These are phyloP conservation scores for Caranx melampygus DNA, from an alignment of 2,113 vertebrate genomes.

Conservation along the genomic window DNA sequence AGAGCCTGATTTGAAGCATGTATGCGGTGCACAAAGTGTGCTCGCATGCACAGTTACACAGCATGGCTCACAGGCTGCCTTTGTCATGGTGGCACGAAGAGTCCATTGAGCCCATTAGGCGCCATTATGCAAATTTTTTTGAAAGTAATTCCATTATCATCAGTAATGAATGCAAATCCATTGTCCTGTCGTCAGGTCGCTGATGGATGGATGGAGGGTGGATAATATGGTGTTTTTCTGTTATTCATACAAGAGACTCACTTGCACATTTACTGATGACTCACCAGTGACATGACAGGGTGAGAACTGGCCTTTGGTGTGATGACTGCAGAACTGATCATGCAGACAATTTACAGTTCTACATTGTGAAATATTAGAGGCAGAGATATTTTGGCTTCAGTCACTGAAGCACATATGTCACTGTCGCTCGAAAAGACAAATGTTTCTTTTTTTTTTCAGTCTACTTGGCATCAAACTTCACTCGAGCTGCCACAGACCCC, in stretches of 20 bases:
- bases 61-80: slow-evolving; percentile 50
- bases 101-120: slow-evolving; percentile 67
- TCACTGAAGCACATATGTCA: neutral
- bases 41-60: slow-evolving; percentile 21
- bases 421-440: neutral
- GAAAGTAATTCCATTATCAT: slow-evolving; percentile 64
- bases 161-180: slow-evolving; percentile 63
- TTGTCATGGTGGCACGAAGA: slow-evolving; percentile 72
- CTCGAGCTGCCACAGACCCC: slow-evolving; percentile 19
- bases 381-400: neutral
- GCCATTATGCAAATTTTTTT: slow-evolving; percentile 75
- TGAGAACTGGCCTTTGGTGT: slow-evolving; percentile 3
- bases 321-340: slow-evolving; percentile 22
- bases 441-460: neutral
- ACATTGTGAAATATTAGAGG: neutral
- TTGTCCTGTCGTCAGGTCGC: slow-evolving; percentile 38
- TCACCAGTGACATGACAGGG: slow-evolving; percentile 41
- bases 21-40: slow-evolving; percentile 37
- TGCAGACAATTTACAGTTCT: slow-evolving; percentile 27
- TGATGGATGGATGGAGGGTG: slow-evolving; percentile 21
- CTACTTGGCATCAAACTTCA: slow-evolving; percentile 15
- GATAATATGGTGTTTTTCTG: slow-evolving; percentile 28
- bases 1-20: slow-evolving; percentile 8
- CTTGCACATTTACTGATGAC: slow-evolving; percentile 49
- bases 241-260: slow-evolving; percentile 20